Conservation (phyloP, 1,140 invertebrate genomes). For the Batillaria attramentaria region DNA sequence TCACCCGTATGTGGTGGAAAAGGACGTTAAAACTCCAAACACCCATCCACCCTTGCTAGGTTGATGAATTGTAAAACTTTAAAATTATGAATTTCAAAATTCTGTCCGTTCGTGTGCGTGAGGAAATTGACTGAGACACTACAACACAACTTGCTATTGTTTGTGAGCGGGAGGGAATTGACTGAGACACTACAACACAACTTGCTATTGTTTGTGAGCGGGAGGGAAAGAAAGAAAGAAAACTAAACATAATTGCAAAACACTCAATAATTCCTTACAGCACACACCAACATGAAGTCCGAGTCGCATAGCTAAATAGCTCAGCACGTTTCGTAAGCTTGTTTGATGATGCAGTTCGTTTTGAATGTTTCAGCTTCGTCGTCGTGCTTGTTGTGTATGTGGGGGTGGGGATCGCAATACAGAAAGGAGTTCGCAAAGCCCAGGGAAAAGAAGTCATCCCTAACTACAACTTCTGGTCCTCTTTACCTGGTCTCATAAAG, state of each 20-base stretch:
- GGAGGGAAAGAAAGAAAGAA: not conserved
- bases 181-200: no score
- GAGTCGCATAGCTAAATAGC: not conserved
- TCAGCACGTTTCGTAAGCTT: not conserved
- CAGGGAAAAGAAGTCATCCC: conserved; percentile 43
- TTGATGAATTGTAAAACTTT: no score
- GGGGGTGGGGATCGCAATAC: conserved; percentile 31
- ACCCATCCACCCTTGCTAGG: no score
- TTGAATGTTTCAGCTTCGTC: conserved; percentile 28
- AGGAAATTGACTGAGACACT: no score
- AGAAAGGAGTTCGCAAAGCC: conserved; percentile 39
- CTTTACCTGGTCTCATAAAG: conserved; percentile 38
- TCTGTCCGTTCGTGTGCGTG: no score
- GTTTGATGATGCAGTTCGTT: not conserved
- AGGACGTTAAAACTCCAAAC: no score
- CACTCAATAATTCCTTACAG: not conserved
- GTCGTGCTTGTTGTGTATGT: conserved; percentile 33
- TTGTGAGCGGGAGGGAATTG: no score
- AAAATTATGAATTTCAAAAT: no score
- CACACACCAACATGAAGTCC: no score
- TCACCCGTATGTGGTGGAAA: no score
- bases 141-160: no score
- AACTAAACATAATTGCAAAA: not conserved
- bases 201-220: no score
- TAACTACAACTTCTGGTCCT: conserved; percentile 39